Base-by-base conservation (phyloP, 1,140 invertebrate species). In the Maconellicoccus hirsutus region DNA sequence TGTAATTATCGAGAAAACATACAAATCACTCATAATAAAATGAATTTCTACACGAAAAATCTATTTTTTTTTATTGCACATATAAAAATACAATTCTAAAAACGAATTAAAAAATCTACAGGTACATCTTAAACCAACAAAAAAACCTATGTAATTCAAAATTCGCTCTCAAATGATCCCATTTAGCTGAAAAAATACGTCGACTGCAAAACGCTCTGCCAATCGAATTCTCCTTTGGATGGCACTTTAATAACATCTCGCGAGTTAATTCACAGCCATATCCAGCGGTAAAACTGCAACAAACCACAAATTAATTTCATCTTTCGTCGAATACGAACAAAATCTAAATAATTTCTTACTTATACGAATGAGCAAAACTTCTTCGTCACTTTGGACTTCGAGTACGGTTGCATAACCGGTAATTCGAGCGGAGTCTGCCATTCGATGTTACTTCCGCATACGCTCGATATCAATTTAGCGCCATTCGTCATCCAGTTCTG, bases 341-440 rank as follows among this genome's bases (percentile, higher is more conserved):
- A 69, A n/a, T 10, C 2, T 23, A 71, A 14, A 23, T 71, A 25
- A 69, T 71, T 38, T n/a, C n/a, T 77, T 76, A 79, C 77, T 27
- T 38, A 39, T 73, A 33, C 23, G 22, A 26, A 71, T 71, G 76
- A n/a, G 42, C 72, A 69, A 73, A 73, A 77, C 70, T 74, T 76
- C 12, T 75, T 83, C 0, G 69, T n/a, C 23, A 52, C n/a, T 23
- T 23, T 79, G 71, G 78, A 78, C 27, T 84, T 82, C 75, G 79
- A 82, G 77, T 99, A 99, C 0, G 96, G 95, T 80, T 99, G 98
- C 66, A 97, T 83, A 52, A 99, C 88, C 0, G 94, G 94, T 70
- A 99, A 81, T 0, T 96, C 96, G 33, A 99, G 79, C 1, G 97
- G 96, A 19, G 97, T 98, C 4, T 90, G 80, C 96, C 97, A 99